Evolutionary conservation across 2,888 invertebrate genomes (phyloP).

Genomic region (Sepioteuthis lessoniana): DNA sequence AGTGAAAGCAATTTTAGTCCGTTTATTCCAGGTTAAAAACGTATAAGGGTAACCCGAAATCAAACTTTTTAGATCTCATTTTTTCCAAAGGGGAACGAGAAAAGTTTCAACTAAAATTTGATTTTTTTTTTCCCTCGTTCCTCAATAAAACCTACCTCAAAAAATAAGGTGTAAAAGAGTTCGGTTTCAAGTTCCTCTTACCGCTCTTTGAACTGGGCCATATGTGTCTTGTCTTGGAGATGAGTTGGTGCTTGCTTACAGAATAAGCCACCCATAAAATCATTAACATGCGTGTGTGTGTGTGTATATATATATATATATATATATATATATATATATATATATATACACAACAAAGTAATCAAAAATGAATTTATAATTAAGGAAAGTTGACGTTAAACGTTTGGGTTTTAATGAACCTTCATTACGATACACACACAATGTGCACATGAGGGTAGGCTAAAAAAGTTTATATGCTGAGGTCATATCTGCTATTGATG

Average conservation of each 20-base stretch:
- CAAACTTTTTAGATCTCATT: too few relatives aligned
- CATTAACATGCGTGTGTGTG: not conserved
- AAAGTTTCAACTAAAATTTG: not conserved
- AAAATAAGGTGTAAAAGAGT: not conserved
- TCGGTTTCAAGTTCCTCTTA: not conserved
- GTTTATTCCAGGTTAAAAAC: too few relatives aligned
- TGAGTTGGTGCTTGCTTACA: not conserved
- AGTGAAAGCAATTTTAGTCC: too few relatives aligned
- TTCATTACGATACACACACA: too few relatives aligned
- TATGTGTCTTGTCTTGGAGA: not conserved
- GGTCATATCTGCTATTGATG: too few relatives aligned
- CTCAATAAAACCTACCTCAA: not conserved
- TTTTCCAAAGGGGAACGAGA: not conserved
- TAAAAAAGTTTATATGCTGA: not conserved
- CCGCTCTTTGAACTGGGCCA: not conserved
- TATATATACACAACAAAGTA: too few relatives aligned
- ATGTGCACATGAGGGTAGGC: not conserved
- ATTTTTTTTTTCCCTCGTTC: not conserved
- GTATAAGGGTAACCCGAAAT: too few relatives aligned
- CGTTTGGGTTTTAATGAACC: too few relatives aligned
- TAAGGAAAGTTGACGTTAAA: too few relatives aligned
- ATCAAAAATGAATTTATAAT: too few relatives aligned
- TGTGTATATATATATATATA: not conserved
- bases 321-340: not conserved
- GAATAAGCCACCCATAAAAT: not conserved